Conservation (phyloP, 2,113 vertebrate species). For the Daboia siamensis region DNA sequence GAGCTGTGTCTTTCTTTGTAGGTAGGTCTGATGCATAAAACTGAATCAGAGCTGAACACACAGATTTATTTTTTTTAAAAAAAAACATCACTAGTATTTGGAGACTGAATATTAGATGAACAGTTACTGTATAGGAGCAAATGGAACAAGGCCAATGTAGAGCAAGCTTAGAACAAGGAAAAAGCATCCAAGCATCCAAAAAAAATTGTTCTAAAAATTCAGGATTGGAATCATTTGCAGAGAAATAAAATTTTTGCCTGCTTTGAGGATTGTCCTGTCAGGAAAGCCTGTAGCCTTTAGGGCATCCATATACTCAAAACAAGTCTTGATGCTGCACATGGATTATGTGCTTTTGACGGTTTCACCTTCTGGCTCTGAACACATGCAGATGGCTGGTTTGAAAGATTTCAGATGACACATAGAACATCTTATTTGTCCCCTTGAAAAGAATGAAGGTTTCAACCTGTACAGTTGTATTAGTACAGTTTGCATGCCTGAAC, state of each 20-base stretch:
- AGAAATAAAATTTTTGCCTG: neutral
- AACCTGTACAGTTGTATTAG: neutral
- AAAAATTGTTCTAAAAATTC: neutral
- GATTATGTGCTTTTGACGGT: neutral
- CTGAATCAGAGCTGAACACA: neutral
- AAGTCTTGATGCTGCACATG: neutral
- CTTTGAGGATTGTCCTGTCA: neutral
- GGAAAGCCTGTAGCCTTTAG: neutral
- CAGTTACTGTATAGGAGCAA: neutral
- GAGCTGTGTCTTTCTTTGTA: constrained; percentile 86
- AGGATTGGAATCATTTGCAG: neutral
- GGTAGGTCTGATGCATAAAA: constrained; percentile 69
- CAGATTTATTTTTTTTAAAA: neutral
- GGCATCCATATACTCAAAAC: neutral
- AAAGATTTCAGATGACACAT: neutral
- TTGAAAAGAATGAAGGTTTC: neutral
- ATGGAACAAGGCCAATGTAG: neutral
- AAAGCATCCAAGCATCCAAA: neutral
- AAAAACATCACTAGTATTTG: too few relatives aligned
- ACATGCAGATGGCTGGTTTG: neutral
- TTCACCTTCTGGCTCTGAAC: neutral
- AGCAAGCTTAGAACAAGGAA: neutral
- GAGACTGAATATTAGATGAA: neutral
- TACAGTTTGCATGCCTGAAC: neutral
- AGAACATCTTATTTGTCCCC: neutral